A percentile compares a stretch with the other conserved stretches of the same genome.
phyloP scores from a whole-genome alignment of 2,888 invertebrate species.

The Euclidia mi region DNA sequence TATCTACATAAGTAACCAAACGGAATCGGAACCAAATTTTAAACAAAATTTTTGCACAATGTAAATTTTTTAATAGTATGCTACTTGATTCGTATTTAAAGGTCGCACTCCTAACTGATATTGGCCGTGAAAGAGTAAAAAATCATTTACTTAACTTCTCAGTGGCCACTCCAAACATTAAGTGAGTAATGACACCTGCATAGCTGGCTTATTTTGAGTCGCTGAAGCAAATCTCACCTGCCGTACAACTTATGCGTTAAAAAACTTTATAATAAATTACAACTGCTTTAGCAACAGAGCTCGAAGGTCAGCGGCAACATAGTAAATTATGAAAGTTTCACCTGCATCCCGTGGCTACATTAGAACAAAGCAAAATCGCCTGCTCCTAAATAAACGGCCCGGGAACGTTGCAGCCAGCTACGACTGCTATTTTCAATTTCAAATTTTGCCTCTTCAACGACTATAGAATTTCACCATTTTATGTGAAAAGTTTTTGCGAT shows the following conservation, averaged over 20 bases:
- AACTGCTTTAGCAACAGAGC: conserved; percentile 44
- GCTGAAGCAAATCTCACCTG: conserved; percentile 2
- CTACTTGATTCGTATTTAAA: too few species aligned
- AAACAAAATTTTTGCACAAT: neutral
- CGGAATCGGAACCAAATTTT: conserved; percentile 18
- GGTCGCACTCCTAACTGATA: too few species aligned
- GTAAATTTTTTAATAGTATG: too few species aligned
- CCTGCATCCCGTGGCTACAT: conserved; percentile 72
- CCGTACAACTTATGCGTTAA: conserved; percentile 22
- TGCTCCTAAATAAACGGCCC: conserved; percentile 74
- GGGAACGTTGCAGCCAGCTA: conserved; percentile 63
- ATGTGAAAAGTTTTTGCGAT: conserved; percentile 73
- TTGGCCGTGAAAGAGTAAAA: too few species aligned
- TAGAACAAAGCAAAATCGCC: conserved; percentile 70
- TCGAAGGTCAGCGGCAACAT: conserved; percentile 57
- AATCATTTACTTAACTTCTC: too few species aligned
- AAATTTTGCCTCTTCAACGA: conserved; percentile 80
- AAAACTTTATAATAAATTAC: conserved; percentile 43
- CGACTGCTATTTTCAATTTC: conserved; percentile 85
- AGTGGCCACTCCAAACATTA: too few species aligned
- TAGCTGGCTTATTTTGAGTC: conserved; percentile 20
- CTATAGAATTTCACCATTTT: conserved; percentile 78
- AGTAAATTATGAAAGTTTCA: conserved; percentile 75
- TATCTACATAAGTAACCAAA: conserved; percentile 45
- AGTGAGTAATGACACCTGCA: too few species aligned